These are phyloP conservation scores for Hemiprocne comata DNA, from an alignment of 2,113 vertebrate species.

Conservation along the genomic window DNA sequence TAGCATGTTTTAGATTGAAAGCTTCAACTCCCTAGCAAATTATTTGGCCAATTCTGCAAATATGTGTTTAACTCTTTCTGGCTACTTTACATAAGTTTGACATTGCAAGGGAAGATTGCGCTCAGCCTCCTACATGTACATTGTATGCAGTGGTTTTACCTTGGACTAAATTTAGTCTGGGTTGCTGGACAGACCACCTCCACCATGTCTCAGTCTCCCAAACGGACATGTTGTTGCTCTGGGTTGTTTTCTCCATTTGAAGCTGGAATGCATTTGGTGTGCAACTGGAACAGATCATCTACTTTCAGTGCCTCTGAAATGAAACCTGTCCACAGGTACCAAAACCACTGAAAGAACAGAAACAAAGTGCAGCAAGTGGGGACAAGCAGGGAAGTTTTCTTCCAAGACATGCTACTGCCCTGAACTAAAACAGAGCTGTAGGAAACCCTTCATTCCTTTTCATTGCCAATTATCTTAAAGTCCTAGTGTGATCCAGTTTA, in stretches of 20 bases:
- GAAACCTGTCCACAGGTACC: neutral
- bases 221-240: neutral
- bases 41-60: neutral
- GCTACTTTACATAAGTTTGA: neutral
- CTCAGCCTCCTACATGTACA: neutral
- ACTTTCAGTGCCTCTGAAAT: neutral
- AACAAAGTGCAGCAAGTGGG: neutral
- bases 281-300: neutral
- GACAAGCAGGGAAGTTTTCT: neutral
- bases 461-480: neutral
- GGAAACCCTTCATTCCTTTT: neutral
- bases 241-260: neutral
- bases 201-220: neutral
- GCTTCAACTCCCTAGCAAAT: neutral
- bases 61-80: neutral
- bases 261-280: neutral
- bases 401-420: fast-evolving
- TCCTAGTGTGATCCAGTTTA: neutral
- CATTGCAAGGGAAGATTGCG: neutral
- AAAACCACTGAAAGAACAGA: neutral
- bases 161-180: neutral
- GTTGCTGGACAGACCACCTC: neutral
- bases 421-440: neutral
- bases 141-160: neutral
- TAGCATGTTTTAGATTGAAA: neutral